Evolutionary conservation across 2,888 invertebrate species (phyloP).

Genomic region (Masnerella sp.): DNA sequence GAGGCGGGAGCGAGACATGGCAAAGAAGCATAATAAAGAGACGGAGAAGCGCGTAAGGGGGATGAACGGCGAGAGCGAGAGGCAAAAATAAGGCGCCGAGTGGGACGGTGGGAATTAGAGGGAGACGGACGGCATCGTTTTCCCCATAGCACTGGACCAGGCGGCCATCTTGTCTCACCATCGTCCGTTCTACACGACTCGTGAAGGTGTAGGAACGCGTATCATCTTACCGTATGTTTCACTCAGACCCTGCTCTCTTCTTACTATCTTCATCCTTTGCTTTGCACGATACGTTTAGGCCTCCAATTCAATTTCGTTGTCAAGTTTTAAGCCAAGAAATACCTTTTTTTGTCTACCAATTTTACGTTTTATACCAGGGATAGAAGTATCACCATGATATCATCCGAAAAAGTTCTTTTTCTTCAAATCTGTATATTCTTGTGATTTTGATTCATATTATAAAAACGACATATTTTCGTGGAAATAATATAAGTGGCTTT

Average conservation of each 20-base stretch:
- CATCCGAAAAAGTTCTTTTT: too few relatives aligned
- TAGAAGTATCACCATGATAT: too few relatives aligned
- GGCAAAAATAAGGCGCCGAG: slow-evolving; percentile 44
- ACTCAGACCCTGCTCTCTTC: slow-evolving; percentile 48
- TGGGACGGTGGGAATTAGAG: slow-evolving; percentile 64
- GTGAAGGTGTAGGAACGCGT: slow-evolving; percentile 58
- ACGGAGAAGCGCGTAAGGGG: slow-evolving; percentile 41
- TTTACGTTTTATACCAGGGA: too few relatives aligned
- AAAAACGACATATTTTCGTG: too few relatives aligned
- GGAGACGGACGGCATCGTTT: slow-evolving; percentile 67
- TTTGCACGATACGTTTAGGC: slow-evolving; percentile 13
- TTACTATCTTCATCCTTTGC: slow-evolving; percentile 49
- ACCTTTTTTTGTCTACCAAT: slow-evolving; percentile 10
- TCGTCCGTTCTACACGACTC: slow-evolving; percentile 58
- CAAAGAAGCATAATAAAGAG: slow-evolving; percentile 29
- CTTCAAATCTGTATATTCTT: too few relatives aligned
- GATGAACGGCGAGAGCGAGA: slow-evolving; percentile 40
- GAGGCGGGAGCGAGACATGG: slow-evolving; percentile 34
- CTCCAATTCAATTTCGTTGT: slow-evolving; percentile 22
- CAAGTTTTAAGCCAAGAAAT: slow-evolving; percentile 1
- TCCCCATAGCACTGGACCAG: slow-evolving; percentile 67
- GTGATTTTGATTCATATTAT: too few relatives aligned
- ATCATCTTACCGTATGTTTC: slow-evolving; percentile 60
- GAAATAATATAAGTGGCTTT: too few relatives aligned
- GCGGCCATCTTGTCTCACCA: slow-evolving; percentile 71